phyloP scores from a whole-genome alignment of 2,113 vertebrate species.

The Brachyhypopomus occidentalis region DNA sequence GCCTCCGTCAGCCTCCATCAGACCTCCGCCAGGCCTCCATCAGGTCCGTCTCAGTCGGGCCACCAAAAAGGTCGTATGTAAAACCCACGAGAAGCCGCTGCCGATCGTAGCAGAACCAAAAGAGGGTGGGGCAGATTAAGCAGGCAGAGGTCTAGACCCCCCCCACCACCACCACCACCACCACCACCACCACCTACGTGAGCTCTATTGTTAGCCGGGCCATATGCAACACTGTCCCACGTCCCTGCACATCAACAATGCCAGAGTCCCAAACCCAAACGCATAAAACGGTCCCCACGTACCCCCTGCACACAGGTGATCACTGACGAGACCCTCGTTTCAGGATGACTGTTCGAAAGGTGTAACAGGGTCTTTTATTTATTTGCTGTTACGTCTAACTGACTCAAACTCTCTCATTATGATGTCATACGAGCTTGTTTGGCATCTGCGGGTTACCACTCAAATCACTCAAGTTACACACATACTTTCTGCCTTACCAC shows the following conservation, averaged over 20 bases:
- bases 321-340: no score
- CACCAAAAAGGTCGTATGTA: constrained; percentile 28
- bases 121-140: constrained; percentile 14
- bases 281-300: neutral
- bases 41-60: constrained; percentile 15
- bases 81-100: constrained; percentile 6
- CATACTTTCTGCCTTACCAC: no score
- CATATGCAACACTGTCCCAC: constrained; percentile 3
- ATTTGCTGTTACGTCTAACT: no score
- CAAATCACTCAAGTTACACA: neutral
- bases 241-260: neutral
- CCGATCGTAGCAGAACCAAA: constrained; percentile 18
- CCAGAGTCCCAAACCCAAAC: neutral
- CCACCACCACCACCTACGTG: constrained; percentile 10
- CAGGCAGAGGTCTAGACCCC: constrained; percentile 17
- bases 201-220: constrained; percentile 28
- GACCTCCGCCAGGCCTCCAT: neutral
- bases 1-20: constrained; percentile 2
- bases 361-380: no score
- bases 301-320: no score
- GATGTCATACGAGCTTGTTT: neutral
- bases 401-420: neutral
- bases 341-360: no score
- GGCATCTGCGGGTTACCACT: neutral
- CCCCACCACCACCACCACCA: neutral